These are phyloP conservation scores for Vanessa tameamea DNA, from an alignment of 1,140 invertebrate species.

Conservation along the genomic window DNA sequence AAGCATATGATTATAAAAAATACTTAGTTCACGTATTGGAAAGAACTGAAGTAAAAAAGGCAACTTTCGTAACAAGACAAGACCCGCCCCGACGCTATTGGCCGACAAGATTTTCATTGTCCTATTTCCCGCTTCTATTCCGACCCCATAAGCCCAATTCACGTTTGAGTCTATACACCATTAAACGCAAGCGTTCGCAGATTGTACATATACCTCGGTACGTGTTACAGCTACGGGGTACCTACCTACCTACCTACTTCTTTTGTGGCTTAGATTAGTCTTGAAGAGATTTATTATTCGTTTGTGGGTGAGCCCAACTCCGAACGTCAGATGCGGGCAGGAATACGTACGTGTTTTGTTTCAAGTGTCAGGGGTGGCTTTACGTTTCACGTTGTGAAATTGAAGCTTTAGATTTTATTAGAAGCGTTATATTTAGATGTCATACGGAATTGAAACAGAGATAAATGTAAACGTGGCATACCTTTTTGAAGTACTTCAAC, in stretches of 20 bases:
- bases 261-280: slow-evolving; percentile 50
- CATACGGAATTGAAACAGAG: neutral
- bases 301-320: slow-evolving; percentile 31
- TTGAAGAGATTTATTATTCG: slow-evolving; percentile 56
- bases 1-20: too few relatives aligned
- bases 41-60: slow-evolving; percentile 8
- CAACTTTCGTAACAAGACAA: slow-evolving; percentile 5
- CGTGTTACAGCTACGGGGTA: neutral
- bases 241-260: slow-evolving; percentile 47
- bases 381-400: slow-evolving; percentile 32
- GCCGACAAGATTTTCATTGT: slow-evolving; percentile 24
- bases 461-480: too few relatives aligned
- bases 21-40: neutral
- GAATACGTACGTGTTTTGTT: slow-evolving; percentile 33
- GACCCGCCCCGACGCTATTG: slow-evolving; percentile 7
- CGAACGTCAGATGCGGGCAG: slow-evolving; percentile 17
- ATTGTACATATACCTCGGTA: slow-evolving; percentile 55
- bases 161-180: slow-evolving; percentile 43
- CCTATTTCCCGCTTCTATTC: slow-evolving; percentile 23
- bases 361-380: slow-evolving; percentile 31
- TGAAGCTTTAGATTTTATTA: slow-evolving; percentile 16
- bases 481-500: too few relatives aligned
- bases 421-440: neutral
- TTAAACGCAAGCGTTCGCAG: slow-evolving; percentile 54
- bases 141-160: slow-evolving; percentile 38